These are phyloP conservation scores for Drosophila atripex DNA, from an alignment of 2,888 invertebrate genomes.

Conservation along the genomic window DNA sequence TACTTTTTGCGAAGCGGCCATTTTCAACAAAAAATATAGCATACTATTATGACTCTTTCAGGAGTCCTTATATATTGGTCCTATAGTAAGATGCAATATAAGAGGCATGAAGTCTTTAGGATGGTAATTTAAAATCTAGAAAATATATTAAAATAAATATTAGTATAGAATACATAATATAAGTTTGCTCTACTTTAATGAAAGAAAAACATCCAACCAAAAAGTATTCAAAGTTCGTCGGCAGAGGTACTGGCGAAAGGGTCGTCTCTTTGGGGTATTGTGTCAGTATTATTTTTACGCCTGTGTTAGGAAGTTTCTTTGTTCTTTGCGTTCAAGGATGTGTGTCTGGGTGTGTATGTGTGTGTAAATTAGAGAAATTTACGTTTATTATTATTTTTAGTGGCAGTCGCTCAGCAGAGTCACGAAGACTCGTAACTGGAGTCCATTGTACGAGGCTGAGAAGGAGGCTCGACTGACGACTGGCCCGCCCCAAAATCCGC, in stretches of 20 bases:
- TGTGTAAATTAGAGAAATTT: slow-evolving; percentile 71
- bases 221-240: slow-evolving; percentile 13
- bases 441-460: slow-evolving; percentile 59
- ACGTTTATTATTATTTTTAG: slow-evolving; percentile 80
- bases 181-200: too few relatives aligned
- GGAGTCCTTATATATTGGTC: too few relatives aligned
- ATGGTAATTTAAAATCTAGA: too few relatives aligned
- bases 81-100: too few relatives aligned
- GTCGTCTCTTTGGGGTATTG: slow-evolving; percentile 25
- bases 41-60: too few relatives aligned
- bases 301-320: slow-evolving; percentile 7
- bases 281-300: slow-evolving; percentile 25
- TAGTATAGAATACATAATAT: too few relatives aligned
- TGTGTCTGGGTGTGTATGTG: slow-evolving; percentile 15
- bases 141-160: too few relatives aligned
- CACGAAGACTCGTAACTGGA: slow-evolving; percentile 29
- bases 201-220: not conserved
- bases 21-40: too few relatives aligned
- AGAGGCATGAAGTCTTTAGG: too few relatives aligned
- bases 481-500: slow-evolving; percentile 31
- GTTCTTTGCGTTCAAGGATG: slow-evolving; percentile 6
- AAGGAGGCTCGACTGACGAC: slow-evolving; percentile 30
- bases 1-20: too few relatives aligned
- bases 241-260: not conserved
- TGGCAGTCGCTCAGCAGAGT: slow-evolving; percentile 68